Conservation (phyloP, 2,113 vertebrate species). For the Hypanus sabinus region DNA sequence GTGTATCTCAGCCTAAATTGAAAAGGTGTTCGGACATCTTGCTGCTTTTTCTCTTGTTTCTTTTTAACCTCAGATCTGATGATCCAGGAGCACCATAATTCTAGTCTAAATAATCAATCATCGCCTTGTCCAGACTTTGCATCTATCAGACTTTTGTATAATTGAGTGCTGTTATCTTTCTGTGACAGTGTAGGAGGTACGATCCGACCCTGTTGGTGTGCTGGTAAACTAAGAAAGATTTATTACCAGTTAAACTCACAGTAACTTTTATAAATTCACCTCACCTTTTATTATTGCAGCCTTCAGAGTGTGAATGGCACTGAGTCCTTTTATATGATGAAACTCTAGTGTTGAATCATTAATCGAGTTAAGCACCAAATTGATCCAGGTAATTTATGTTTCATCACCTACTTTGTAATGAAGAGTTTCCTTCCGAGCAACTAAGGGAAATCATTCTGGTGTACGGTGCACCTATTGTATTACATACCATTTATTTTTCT, state of each 20-base stretch:
- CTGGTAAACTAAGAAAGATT: not conserved
- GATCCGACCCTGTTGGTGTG: not conserved
- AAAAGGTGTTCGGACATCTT: not conserved
- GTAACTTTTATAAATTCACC: not conserved
- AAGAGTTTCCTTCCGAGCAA: constrained; percentile 15
- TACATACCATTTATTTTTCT: not conserved
- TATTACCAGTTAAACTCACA: not conserved
- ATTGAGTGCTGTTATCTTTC: not conserved
- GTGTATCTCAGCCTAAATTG: not conserved
- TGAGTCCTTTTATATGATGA: not conserved
- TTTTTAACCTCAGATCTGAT: not conserved
- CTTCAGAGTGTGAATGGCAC: not conserved
- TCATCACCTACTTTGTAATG: constrained; percentile 19
- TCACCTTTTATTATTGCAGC: not conserved
- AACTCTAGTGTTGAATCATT: not conserved
- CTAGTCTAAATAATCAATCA: not conserved
- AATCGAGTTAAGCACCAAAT: not conserved
- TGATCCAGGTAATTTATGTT: constrained; percentile 9
- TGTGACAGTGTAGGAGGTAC: not conserved
- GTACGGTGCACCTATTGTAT: not conserved
- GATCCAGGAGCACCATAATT: not conserved
- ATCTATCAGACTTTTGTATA: no score
- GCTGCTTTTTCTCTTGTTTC: not conserved
- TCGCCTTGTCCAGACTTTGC: not conserved
- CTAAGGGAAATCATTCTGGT: not conserved